Percentiles rank a stretch among this genome's conserved stretches.
phyloP scores from a whole-genome alignment of 2,797 vertebrate species.

The Hippopotamyrus pictus region DNA sequence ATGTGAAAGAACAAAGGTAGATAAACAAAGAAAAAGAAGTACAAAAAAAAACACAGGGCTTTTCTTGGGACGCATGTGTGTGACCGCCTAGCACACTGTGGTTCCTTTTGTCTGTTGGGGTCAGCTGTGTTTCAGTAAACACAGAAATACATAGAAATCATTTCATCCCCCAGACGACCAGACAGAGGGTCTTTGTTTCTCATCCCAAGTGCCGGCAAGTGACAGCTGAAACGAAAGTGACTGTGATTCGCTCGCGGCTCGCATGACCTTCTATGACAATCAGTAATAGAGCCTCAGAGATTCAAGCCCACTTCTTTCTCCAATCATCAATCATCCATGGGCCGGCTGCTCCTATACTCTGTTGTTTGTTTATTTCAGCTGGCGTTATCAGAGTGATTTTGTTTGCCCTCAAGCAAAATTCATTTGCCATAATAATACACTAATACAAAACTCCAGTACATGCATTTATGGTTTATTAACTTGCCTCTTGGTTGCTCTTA shows the following conservation, averaged over 20 bases:
- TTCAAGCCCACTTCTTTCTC: background rate
- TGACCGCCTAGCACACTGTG: background rate
- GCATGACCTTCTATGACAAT: background rate
- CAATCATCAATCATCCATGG: background rate
- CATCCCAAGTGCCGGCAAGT: background rate
- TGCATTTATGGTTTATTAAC: background rate
- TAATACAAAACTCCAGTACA: background rate
- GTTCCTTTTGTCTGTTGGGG: background rate
- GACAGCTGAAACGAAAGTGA: slow-evolving; percentile 6
- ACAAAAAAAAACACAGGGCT: background rate
- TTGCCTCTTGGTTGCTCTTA: background rate
- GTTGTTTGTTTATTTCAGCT: background rate
- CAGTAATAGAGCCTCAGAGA: background rate
- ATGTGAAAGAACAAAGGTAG: slow-evolving; percentile 9
- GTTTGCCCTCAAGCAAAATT: background rate
- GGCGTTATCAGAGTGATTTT: background rate
- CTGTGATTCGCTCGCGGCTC: background rate
- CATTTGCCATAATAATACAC: background rate
- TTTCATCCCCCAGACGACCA: background rate
- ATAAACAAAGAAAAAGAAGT: background rate
- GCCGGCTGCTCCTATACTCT: background rate
- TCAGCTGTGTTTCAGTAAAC: background rate
- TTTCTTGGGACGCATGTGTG: background rate
- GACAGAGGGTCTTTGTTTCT: background rate
- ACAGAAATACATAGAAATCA: slow-evolving; percentile 9